Evolutionary conservation across 1,140 invertebrate species (phyloP), one percentile per base, ranked within the genome.

Genomic region (Acromyrmex heyeri): DNA sequence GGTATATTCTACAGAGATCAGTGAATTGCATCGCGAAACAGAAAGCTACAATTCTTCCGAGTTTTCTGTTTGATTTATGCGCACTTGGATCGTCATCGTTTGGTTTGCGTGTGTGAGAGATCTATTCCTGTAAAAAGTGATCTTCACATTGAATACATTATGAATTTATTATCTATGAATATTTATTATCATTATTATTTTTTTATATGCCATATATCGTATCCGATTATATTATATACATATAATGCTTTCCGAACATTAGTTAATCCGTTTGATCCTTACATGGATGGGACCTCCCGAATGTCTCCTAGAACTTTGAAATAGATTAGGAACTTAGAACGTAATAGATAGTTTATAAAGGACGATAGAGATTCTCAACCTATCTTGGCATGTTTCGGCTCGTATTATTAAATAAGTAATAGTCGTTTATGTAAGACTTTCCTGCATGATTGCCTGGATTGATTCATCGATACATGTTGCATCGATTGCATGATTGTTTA

Each of bases 41-140:
- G 55, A 73, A 24, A 82, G 67, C 38, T 73, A 69, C n/a, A 44
- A 61, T 81, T 76, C 70, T 50, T 62, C 34, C 8, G 34, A 70
- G n/a, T 61, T 86, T 78, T 78, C 57, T 86, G 57, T 89, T 87
- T 81, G 21, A 53, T 90, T 83, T 91, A 83, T 87, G 85, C 65
- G 87, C 90, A 89, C 73, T 65, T 83, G 89, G 78, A 87, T 78
- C 77, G 65, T 85, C 73, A 89, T 87, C 78, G 88, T 90, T 92
- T 92, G 79, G 87, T 92, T 93, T 93, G 90, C 86, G 91, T 91
- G 91, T 93, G 92, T 91, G 91, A 87, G 88, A 92, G 85, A 88
- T 86, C 69, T 82, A 83, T 44, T 77, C 85, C 64, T 86, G 67
- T 44, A 77, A 30, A 18, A 87, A 87, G 86, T 73, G 78, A 83